Percentiles rank a stretch among this genome's conserved stretches.
Conservation (phyloP, 2,888 invertebrate genomes). For the Endomychus coccineus region DNA sequence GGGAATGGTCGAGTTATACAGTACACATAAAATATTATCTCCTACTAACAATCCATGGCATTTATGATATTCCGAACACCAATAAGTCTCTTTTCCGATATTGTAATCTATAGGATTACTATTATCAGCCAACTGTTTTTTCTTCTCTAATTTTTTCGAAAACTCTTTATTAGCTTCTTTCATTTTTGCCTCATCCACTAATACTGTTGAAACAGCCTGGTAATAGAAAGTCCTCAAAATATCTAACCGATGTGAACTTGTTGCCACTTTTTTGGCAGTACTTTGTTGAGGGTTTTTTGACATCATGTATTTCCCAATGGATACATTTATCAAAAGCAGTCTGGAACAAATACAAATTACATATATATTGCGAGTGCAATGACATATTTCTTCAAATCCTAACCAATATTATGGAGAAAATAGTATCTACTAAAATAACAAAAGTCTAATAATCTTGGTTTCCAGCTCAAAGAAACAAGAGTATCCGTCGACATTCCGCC, state of each 20-base stretch:
- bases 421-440: background rate
- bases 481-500: no score
- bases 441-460: no score
- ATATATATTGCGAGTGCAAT: no score
- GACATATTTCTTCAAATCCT: no score
- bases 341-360: slow-evolving; percentile 43
- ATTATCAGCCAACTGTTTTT: slow-evolving; percentile 10
- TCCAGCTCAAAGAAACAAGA: no score
- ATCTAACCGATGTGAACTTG: slow-evolving; percentile 61
- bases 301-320: slow-evolving; percentile 60
- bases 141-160: slow-evolving; percentile 7
- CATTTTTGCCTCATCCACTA: slow-evolving; percentile 28
- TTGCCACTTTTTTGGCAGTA: slow-evolving; percentile 51
- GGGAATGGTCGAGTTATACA: slow-evolving; percentile 67
- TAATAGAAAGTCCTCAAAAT: slow-evolving; percentile 70
- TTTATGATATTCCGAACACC: slow-evolving; percentile 82
- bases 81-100: slow-evolving; percentile 59
- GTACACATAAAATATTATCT: slow-evolving; percentile 62
- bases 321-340: slow-evolving; percentile 59
- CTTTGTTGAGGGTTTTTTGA: slow-evolving; percentile 58
- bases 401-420: background rate
- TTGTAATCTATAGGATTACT: slow-evolving; percentile 28
- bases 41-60: slow-evolving; percentile 66
- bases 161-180: slow-evolving; percentile 16
- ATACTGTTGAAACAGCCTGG: slow-evolving; percentile 52